Base-by-base conservation (phyloP, 2,888 invertebrate genomes). In the Agrilus mali region DNA sequence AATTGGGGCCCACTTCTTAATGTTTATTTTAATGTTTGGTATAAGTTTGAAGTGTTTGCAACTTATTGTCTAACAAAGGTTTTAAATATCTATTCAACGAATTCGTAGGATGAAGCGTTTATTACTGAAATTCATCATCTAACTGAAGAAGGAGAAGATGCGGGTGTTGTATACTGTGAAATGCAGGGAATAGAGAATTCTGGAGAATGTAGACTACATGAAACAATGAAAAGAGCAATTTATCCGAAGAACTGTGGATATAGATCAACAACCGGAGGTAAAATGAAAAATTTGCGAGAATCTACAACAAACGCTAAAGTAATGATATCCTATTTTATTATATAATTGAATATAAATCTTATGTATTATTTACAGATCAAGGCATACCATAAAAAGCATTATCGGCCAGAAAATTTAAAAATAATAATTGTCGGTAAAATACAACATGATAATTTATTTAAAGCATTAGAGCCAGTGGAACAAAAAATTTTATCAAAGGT, bases 121-220 rank as follows among this genome's bases (percentile, higher is more conserved):
- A 69, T 80, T 22, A 94, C 93, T 0, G 94, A 94, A 69, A 92
- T 95, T 1, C 90, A 94, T 65, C 93, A 94, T 62, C 74, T 94
- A 48, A 88, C 86, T 55, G 86, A 82, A 0, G 80, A 86, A 46
- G 94, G 93, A 0, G 82, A 86, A 51, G 84, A 95, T 71, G 89
- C 85, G 10, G 95, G 95, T 14, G 89, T 94, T 12, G 92, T 94
- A n/a, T 94, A 94, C 63, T 89, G 88, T 64, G 94, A 95, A 70
- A 92, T 93, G 86, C 92, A 90, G 66, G 87, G 83, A 0, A 63
- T 77, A 27, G 90, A 90, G 63, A 89, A 87, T 63, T 75, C 74
- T n/a, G 83, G 84, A 4, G 85, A 86, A 59, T 78, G 78, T 45
- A 69, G 82, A 47, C 75, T 82, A 47, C 75, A 81, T 53, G 64